These are phyloP conservation scores for Leucopternis melanops DNA, from an alignment of 2,113 vertebrate species.

Conservation along the genomic window DNA sequence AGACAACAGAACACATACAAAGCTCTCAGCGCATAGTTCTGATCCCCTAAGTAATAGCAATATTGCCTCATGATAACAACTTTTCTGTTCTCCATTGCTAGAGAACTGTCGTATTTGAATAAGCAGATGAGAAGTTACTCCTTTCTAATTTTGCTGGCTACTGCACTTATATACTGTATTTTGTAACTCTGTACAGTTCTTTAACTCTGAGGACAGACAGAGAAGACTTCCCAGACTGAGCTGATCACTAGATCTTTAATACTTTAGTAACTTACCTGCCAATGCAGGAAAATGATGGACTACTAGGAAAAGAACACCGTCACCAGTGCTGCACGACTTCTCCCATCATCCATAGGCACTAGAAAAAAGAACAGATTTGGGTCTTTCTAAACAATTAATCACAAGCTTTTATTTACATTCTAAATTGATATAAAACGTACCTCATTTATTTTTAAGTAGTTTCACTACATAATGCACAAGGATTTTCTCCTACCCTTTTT, in stretches of 20 bases:
- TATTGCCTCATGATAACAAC: neutral
- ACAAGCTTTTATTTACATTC: neutral
- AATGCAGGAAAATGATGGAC: neutral
- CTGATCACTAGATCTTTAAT: neutral
- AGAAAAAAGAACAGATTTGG: neutral
- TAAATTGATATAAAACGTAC: neutral
- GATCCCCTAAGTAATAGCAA: neutral
- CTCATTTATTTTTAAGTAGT: neutral
- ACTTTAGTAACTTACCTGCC: neutral
- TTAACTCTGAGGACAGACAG: neutral
- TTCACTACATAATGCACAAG: neutral
- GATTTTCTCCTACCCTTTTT: neutral
- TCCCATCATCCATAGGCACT: neutral
- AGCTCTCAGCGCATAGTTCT: neutral
- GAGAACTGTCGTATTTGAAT: neutral
- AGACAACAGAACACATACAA: neutral
- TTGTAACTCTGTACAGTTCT: neutral
- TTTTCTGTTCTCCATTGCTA: neutral
- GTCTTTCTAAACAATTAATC: neutral
- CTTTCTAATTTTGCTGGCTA: neutral
- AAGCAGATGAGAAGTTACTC: neutral
- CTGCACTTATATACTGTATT: neutral
- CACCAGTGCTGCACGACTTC: rapidly evolving
- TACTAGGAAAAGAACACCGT: neutral
- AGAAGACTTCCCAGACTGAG: neutral